Evolutionary conservation across 2,113 vertebrate genomes (phyloP).

Genomic region (Rallus limicola): DNA sequence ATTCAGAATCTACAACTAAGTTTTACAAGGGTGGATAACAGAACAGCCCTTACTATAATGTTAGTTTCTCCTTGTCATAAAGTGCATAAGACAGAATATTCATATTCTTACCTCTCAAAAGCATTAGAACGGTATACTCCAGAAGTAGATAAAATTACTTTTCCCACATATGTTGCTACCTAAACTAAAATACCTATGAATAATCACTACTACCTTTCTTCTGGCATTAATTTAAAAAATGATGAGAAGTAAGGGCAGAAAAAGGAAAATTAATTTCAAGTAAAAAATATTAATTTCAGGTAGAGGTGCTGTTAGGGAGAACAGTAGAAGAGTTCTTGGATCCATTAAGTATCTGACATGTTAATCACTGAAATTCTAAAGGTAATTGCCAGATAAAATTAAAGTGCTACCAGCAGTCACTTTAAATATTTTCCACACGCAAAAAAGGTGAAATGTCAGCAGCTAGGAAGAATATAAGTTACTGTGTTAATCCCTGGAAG

Average conservation of each 20-base stretch:
- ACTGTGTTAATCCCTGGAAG: neutral
- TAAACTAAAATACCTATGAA: neutral
- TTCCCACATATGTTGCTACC: neutral
- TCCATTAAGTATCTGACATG: neutral
- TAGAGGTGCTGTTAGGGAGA: neutral
- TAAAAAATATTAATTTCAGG: neutral
- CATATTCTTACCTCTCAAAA: neutral
- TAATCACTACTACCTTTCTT: neutral
- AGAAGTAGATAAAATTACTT: neutral
- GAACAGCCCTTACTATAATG: neutral
- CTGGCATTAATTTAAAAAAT: neutral
- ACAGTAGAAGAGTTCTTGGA: neutral
- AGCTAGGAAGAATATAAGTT: neutral
- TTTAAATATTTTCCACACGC: neutral
- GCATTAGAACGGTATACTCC: neutral
- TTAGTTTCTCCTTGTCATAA: neutral
- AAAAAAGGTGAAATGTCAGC: neutral
- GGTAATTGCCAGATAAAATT: neutral
- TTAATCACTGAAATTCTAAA: constrained; percentile 11
- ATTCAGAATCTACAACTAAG: neutral
- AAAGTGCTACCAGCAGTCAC: neutral
- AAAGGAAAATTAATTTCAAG: neutral
- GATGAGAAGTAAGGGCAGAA: neutral
- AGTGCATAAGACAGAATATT: neutral
- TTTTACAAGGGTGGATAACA: neutral